phyloP scores from a whole-genome alignment of 2,797 vertebrate species.

The Myotis daubentonii region DNA sequence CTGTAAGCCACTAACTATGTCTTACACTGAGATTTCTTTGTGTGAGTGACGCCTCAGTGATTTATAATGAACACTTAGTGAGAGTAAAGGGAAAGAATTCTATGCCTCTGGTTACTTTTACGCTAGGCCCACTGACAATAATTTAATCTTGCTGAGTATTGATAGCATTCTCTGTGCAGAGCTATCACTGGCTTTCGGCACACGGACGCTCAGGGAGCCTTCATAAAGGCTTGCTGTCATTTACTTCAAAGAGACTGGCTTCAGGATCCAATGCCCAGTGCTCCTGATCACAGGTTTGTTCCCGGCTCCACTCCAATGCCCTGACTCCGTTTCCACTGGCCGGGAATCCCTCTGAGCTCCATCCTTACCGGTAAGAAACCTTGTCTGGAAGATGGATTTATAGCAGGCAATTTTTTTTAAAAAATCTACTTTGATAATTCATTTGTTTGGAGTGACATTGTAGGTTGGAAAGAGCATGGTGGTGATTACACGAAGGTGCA shows the following conservation, averaged over 20 bases:
- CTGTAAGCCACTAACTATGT: neutral
- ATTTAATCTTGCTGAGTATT: neutral
- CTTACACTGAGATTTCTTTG: neutral
- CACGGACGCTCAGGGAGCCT: neutral
- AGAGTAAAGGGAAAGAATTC: neutral
- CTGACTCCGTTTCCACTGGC: neutral
- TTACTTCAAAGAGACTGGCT: neutral
- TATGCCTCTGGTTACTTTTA: neutral
- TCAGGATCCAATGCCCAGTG: neutral
- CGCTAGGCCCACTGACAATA: neutral
- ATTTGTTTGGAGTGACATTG: neutral
- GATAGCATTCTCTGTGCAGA: neutral
- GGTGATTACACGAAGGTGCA: neutral
- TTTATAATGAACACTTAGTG: constrained; percentile 8
- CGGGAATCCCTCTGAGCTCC: neutral
- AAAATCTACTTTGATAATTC: neutral
- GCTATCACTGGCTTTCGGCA: neutral
- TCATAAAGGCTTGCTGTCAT: neutral
- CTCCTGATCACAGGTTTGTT: neutral
- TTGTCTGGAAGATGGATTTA: neutral
- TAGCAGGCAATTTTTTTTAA: neutral
- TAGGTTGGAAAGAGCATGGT: neutral
- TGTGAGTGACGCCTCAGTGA: constrained; percentile 8
- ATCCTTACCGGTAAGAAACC: neutral
- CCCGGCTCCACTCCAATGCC: neutral